Conservation (phyloP, 2,888 invertebrate species). For the Silvanus unidentatus region DNA sequence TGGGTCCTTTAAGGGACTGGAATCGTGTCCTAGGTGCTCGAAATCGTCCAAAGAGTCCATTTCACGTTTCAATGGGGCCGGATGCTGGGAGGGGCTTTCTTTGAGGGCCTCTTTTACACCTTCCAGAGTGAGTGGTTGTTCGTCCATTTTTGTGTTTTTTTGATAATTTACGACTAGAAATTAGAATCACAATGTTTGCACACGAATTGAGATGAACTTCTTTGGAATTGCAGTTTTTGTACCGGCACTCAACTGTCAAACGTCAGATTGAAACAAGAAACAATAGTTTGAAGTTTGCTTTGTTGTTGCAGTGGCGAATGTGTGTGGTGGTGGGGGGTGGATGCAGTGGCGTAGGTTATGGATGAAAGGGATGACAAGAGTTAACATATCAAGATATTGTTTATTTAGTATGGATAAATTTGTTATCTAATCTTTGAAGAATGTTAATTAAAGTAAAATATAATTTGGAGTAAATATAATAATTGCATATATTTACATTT, state of each 20-base stretch:
- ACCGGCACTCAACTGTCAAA: constrained; percentile 26
- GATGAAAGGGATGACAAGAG: too few relatives aligned
- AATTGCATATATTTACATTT: too few relatives aligned
- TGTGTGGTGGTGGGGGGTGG: not conserved
- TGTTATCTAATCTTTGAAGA: too few relatives aligned
- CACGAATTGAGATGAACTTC: too few relatives aligned
- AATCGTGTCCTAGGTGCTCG: constrained; percentile 64
- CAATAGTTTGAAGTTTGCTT: constrained; percentile 5
- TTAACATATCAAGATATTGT: too few relatives aligned
- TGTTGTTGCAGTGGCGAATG: constrained; percentile 3
- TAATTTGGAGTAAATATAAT: too few relatives aligned
- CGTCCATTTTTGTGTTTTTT: constrained; percentile 5
- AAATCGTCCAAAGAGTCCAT: constrained; percentile 69
- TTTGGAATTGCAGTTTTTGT: constrained; percentile 12
- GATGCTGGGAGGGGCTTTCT: constrained; percentile 4
- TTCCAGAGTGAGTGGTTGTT: constrained; percentile 14
- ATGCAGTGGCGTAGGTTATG: too few relatives aligned
- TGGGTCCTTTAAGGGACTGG: constrained; percentile 42
- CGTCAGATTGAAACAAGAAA: constrained; percentile 14
- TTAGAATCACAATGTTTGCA: constrained; percentile 1
- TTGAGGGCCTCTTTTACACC: constrained; percentile 14
- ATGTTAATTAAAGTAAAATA: too few relatives aligned
- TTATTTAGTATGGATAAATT: too few relatives aligned
- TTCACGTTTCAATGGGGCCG: constrained; percentile 45
- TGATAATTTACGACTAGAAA: constrained; percentile 6